phyloP scores from a whole-genome alignment of 2,888 invertebrate species.

The Formica aserva region DNA sequence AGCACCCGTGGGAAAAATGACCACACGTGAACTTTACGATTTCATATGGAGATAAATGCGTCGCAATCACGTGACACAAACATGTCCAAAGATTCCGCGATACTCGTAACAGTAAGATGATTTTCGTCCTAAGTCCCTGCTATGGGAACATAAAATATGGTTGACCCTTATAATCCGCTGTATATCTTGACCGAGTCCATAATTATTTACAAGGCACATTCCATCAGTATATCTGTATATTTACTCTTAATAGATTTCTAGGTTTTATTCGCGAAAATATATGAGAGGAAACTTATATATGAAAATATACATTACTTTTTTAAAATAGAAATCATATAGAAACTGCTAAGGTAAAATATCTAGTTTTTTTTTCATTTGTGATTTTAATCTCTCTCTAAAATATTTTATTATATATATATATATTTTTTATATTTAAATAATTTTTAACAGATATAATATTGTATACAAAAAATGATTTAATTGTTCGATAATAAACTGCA shows the following conservation, averaged over 20 bases:
- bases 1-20: not conserved
- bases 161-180: slow-evolving; percentile 64
- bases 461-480: not conserved
- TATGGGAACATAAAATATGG: slow-evolving; percentile 58
- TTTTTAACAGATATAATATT: not conserved
- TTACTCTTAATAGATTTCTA: not conserved
- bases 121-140: slow-evolving; percentile 26
- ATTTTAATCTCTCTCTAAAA: slow-evolving; percentile 9
- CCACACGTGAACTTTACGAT: slow-evolving; percentile 10
- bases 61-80: slow-evolving; percentile 34
- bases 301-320: not conserved
- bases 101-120: slow-evolving; percentile 23
- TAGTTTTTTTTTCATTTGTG: not conserved
- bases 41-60: slow-evolving; percentile 15
- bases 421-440: slow-evolving; percentile 14
- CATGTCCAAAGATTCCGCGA: slow-evolving; percentile 31
- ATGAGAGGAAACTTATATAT: not conserved
- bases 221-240: not conserved
- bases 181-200: slow-evolving; percentile 59
- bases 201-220: not conserved
- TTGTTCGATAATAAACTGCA: not conserved
- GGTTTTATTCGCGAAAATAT: not conserved
- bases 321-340: not conserved
- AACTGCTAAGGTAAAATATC: not conserved
- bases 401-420: slow-evolving; percentile 16